Evolutionary conservation across 2,797 vertebrate genomes (phyloP).

Genomic region (Podarcis lilfordi): DNA sequence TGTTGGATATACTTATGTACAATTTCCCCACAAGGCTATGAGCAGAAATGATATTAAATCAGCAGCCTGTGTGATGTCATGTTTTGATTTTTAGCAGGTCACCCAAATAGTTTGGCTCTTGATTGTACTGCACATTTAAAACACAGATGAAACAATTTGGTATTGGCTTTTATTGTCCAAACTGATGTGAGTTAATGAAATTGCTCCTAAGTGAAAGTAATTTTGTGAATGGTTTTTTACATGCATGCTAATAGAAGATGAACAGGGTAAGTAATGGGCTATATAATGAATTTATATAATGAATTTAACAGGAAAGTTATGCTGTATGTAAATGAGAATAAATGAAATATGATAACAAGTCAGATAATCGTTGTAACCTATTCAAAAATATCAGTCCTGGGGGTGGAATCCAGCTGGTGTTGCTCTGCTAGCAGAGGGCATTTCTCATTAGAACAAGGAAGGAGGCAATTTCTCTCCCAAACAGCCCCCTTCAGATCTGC

Average conservation of each 20-base stretch:
- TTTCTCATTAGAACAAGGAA: neutral
- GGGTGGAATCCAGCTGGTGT: neutral
- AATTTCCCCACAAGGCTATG: neutral
- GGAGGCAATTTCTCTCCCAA: neutral
- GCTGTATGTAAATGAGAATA: neutral
- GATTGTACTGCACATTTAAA: neutral
- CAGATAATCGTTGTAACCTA: neutral
- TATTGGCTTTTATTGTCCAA: neutral
- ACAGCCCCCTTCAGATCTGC: too few species aligned
- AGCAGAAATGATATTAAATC: neutral
- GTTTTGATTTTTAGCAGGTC: neutral
- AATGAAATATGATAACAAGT: neutral
- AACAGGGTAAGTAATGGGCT: neutral
- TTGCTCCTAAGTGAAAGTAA: neutral
- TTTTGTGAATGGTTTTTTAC: constrained; percentile 5
- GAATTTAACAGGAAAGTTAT: neutral
- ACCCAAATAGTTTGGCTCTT: neutral
- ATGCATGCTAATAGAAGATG: constrained; percentile 7
- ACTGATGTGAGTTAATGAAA: neutral
- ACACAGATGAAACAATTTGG: neutral
- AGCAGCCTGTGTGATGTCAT: neutral
- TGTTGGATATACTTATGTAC: neutral
- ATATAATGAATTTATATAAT: neutral
- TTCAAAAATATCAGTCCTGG: neutral
- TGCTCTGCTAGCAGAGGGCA: neutral